Evolutionary conservation across 2,113 vertebrate genomes (phyloP), one percentile per base, ranked within the genome.

Genomic region (Fukomys damarensis): DNA sequence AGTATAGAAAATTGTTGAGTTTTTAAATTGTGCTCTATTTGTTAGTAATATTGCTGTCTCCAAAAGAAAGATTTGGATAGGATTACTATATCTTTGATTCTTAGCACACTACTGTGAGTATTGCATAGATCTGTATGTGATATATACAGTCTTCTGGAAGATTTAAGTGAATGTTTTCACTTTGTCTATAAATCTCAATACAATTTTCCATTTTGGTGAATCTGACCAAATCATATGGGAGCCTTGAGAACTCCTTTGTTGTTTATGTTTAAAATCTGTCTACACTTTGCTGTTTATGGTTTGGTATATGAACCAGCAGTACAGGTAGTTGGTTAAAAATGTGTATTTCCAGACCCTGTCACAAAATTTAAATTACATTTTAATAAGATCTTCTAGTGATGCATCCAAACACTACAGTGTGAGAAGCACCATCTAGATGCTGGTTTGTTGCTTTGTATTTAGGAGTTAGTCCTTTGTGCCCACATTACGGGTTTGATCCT

Each of bases 11-110:
- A 70, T 90, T 83, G 9, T 70, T 74, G n/a, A 30, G 28, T 43
- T 91, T 93, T 85, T 82, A 49, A 66, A 66, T 91, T 95, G 28
- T 77, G 41, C 41, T 61, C 70, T 84, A 26, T 80, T 85, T 86
- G 41, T 85, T 56, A 68, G 20, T 79, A 20, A 85, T n/a, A 41
- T 70, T 86, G 32, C 52, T 68, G 38, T 77, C 52, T 89, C 54
- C 12, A 59, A 56, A 49, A 38, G 86, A 81, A 26, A 81, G 22
- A 2, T 56, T 85, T 84, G 49, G 19, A 24, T 68, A 79, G 58
- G 28, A 38, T 81, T 83, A 41, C 41, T 86, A 0, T 46, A 13
- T 88, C 24, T 93, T 76, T 84, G 41, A 70, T 94, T 92, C 80
- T 85, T 46, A 84, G 41, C 30, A 56, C 19, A 81, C n/a, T 61